A percentile compares a stretch with the other conserved stretches of the same genome.
phyloP scores from a whole-genome alignment of 2,113 vertebrate species.

The Motacilla alba region DNA sequence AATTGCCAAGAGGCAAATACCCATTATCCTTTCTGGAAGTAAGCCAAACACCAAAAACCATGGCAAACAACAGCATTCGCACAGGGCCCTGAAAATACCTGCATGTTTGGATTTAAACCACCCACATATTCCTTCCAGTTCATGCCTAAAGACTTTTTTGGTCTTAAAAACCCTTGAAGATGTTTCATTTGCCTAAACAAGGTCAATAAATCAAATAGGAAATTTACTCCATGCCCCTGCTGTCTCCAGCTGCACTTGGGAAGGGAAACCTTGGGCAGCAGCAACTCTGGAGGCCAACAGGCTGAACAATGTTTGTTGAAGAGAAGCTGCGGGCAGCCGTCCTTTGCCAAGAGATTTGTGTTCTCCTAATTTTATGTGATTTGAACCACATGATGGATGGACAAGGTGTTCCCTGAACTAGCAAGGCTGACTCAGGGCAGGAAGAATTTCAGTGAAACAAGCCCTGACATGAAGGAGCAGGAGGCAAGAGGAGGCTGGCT shows the following conservation, averaged over 20 bases:
- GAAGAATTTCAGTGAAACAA: not conserved
- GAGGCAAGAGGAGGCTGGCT: not conserved
- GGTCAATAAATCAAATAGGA: not conserved
- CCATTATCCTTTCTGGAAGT: not conserved
- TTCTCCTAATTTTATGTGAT: not conserved
- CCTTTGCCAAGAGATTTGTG: not conserved
- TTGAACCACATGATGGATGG: not conserved
- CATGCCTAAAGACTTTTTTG: not conserved
- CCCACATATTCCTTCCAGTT: not conserved
- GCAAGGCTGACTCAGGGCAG: slow-evolving; percentile 3
- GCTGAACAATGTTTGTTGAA: not conserved
- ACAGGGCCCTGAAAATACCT: not conserved
- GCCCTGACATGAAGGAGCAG: not conserved
- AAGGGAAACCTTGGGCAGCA: not conserved
- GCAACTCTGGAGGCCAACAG: not conserved
- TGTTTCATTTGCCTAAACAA: not conserved
- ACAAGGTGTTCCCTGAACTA: slow-evolving; percentile 13
- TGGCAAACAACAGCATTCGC: not conserved
- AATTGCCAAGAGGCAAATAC: not conserved
- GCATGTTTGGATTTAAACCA: not conserved
- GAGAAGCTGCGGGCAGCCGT: not conserved
- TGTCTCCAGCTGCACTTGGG: not conserved
- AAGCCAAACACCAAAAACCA: not conserved
- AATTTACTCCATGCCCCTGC: not conserved
- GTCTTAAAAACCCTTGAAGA: not conserved